phyloP scores from a whole-genome alignment of 2,888 invertebrate species.

The Brachypterus glaber region DNA sequence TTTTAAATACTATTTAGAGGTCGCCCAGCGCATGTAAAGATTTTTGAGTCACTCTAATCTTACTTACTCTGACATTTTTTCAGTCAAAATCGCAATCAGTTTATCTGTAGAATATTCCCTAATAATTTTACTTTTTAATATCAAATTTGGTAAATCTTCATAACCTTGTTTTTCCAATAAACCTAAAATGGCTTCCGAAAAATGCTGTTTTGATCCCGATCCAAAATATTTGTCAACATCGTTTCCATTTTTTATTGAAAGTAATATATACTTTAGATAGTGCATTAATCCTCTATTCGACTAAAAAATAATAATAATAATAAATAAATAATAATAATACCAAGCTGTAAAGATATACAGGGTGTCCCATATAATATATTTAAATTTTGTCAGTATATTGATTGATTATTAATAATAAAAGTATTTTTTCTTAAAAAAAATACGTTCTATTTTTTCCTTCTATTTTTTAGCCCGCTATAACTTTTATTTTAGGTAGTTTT shows the following conservation, averaged over 20 bases:
- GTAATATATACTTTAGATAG: constrained; percentile 36
- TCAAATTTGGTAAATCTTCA: constrained; percentile 42
- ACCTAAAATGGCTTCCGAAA: constrained; percentile 39
- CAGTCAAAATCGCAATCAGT: constrained; percentile 41
- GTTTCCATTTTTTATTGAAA: constrained; percentile 38
- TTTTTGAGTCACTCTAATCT: neutral
- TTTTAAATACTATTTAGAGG: neutral
- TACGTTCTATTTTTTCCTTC: too few species aligned
- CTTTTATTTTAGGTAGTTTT: too few species aligned
- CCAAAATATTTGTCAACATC: constrained; percentile 42
- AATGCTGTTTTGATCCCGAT: constrained; percentile 34
- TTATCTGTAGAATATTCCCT: constrained; percentile 49
- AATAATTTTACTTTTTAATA: constrained; percentile 44
- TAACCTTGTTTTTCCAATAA: constrained; percentile 38
- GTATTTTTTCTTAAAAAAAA: too few species aligned
- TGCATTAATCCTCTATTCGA: constrained; percentile 35
- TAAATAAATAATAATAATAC: too few species aligned
- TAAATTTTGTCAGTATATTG: neutral
- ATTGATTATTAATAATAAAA: neutral
- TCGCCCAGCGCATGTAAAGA: too few species aligned
- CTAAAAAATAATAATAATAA: constrained; percentile 23
- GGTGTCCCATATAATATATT: too few species aligned
- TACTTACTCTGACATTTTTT: constrained; percentile 30
- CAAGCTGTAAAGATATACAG: too few species aligned
- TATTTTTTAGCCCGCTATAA: too few species aligned